Base-by-base conservation (phyloP, 2,113 vertebrate genomes). In the Nothocercus nigrocapillus region DNA sequence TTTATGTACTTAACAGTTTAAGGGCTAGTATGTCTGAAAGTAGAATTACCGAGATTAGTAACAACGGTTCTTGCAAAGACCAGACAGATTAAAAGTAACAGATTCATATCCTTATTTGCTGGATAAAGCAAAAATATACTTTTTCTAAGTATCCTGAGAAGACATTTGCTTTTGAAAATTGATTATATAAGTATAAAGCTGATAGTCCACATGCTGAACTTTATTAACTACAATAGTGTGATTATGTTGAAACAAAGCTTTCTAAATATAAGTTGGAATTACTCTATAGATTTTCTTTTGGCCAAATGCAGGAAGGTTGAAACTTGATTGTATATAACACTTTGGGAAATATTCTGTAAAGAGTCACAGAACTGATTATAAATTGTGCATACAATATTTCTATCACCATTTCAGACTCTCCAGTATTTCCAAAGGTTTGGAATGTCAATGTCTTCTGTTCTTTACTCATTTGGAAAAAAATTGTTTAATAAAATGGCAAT, bases 21-120 rank as follows among this genome's bases (percentile, higher is more conserved):
- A 86, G 34, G 21, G 9, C 42, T 38, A 68, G 30, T 58, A 85
- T 28, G 1, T 47, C n/a, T 67, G 62, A 75, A 24, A 38, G 19
- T 47, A 45, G 34, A 85, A 75, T 24, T 56, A 72, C 2, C 13
- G 9, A 30, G 13, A 62, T 7, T 32, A 6, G n/a, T 76, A 28
- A 24, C 20, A 54, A 47, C 3, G 14, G 3, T 15, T 58, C 32
- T 9, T 76, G n/a, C 27, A 86, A 80, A 47, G 85, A 54, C 8
- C 8, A 44, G 25, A 25, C 11, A 80, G 86, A 89, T 76, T 11
- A 45, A 5, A 30, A 53, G 6, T 36, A 42, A 9, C 18, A 36
- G 27, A 49, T 49, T 64, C 3, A 19, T 40, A 22, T 14, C 17
- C 10, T 91, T 2, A 1, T 45, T 87, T 77, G 0, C 1, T n/a